These are phyloP conservation scores for Torymus tubicola DNA, from an alignment of 2,888 invertebrate species.

Conservation along the genomic window DNA sequence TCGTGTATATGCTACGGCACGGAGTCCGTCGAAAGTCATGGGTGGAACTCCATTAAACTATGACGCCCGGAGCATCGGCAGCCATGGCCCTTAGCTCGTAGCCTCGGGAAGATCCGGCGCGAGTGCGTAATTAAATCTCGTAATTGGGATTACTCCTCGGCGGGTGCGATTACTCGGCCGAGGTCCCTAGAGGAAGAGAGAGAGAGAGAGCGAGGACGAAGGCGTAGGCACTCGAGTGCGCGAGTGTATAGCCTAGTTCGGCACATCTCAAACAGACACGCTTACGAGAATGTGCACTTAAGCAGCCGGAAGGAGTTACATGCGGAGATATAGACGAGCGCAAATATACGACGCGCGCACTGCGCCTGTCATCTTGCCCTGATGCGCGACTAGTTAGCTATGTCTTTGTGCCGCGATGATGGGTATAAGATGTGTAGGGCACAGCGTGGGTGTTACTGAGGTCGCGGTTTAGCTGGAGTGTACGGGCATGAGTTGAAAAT, in stretches of 20 bases:
- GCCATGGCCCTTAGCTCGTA: too few relatives aligned
- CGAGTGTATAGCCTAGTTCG: constrained; percentile 10
- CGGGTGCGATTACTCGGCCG: constrained; percentile 31
- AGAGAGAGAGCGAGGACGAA: neutral
- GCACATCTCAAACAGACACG: constrained; percentile 39
- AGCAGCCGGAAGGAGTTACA: constrained; percentile 4
- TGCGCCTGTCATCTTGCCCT: too few relatives aligned
- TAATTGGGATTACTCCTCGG: constrained; percentile 51
- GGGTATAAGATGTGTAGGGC: too few relatives aligned
- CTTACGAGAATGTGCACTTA: constrained; percentile 60
- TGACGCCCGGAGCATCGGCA: constrained; percentile 18
- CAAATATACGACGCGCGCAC: too few relatives aligned
- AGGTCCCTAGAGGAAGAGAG: neutral
- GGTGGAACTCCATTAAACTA: constrained; percentile 45
- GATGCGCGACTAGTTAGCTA: too few relatives aligned
- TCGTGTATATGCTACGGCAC: neutral
- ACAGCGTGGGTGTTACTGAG: too few relatives aligned
- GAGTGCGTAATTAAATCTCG: constrained; percentile 52
- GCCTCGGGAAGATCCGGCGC: neutral
- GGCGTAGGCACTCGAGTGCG: neutral
- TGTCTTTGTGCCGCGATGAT: too few relatives aligned
- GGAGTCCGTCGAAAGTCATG: constrained; percentile 36
- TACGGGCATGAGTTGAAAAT: too few relatives aligned
- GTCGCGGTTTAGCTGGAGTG: too few relatives aligned
- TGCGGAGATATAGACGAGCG: too few relatives aligned